phyloP scores from a whole-genome alignment of 2,888 invertebrate genomes.

The Tetanocera ferruginea region DNA sequence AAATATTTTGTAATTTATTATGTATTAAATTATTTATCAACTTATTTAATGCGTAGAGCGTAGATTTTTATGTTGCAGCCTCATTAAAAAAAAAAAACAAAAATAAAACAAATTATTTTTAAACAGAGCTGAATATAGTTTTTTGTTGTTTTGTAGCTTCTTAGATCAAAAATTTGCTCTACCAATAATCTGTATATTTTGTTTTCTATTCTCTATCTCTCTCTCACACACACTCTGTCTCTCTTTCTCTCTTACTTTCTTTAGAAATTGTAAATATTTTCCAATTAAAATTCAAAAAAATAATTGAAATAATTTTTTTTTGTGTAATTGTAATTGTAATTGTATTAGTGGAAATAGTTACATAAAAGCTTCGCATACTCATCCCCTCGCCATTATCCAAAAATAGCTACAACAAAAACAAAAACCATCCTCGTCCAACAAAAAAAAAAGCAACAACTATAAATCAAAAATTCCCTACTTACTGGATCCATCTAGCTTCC shows the following conservation, averaged over 20 bases:
- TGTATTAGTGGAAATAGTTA: constrained; percentile 57
- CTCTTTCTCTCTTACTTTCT: constrained; percentile 11
- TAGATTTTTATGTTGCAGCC: no score
- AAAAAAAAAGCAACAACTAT: background rate
- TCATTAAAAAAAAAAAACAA: constrained; percentile 18
- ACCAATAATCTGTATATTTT: constrained; percentile 28
- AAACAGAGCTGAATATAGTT: background rate
- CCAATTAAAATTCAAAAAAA: constrained; percentile 43
- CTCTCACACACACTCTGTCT: constrained; percentile 17
- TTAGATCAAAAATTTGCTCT: background rate
- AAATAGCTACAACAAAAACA: constrained; percentile 31
- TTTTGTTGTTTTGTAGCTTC: background rate
- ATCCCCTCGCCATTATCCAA: constrained; percentile 53
- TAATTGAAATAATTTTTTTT: constrained; percentile 39
- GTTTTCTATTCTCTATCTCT: constrained; percentile 29
- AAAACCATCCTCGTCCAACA: constrained; percentile 23
- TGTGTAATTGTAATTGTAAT: constrained; percentile 45
- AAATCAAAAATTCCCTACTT: background rate
- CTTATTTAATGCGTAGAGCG: background rate
- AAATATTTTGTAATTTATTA: background rate
- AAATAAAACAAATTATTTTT: constrained; percentile 20
- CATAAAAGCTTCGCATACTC: constrained; percentile 65
- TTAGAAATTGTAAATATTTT: constrained; percentile 60
- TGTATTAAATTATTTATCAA: background rate
- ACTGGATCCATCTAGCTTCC: no score